phyloP scores from a whole-genome alignment of 2,888 invertebrate species.

The Pseudococcus viburni region DNA sequence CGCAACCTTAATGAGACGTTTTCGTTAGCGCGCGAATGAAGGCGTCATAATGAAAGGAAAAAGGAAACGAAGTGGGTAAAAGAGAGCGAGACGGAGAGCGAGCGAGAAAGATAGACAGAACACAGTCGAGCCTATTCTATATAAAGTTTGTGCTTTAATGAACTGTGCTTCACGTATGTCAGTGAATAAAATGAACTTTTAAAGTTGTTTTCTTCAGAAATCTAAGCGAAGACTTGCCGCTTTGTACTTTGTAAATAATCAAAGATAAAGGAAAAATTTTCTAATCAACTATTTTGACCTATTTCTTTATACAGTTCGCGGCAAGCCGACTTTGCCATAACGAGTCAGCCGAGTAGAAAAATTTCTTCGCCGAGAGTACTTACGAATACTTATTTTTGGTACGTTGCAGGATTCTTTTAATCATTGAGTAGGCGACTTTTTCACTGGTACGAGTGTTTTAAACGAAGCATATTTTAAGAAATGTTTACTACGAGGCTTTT shows the following conservation, averaged over 20 bases:
- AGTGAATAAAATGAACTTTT: slow-evolving; percentile 53
- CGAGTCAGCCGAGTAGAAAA: neutral
- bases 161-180: slow-evolving; percentile 53
- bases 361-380: neutral
- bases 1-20: slow-evolving; percentile 53
- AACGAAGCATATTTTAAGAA: too few relatives aligned
- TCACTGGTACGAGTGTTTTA: too few relatives aligned
- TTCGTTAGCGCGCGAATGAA: slow-evolving; percentile 47
- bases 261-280: slow-evolving; percentile 47
- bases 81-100: neutral
- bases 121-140: slow-evolving; percentile 32
- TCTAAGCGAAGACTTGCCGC: slow-evolving; percentile 37
- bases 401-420: too few relatives aligned
- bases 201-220: slow-evolving; percentile 44
- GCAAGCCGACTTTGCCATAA: too few relatives aligned
- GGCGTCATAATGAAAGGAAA: slow-evolving; percentile 53
- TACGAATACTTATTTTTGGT: too few relatives aligned
- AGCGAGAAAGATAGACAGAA: neutral
- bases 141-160: slow-evolving; percentile 47
- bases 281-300: slow-evolving; percentile 52
- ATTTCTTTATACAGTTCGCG: neutral
- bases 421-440: too few relatives aligned
- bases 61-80: slow-evolving; percentile 50
- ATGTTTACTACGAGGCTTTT: too few relatives aligned
- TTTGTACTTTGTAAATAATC: slow-evolving; percentile 50